A percentile compares a stretch with the other conserved stretches of the same genome.
phyloP scores from a whole-genome alignment of 2,888 invertebrate genomes.

The Thyatira batis region DNA sequence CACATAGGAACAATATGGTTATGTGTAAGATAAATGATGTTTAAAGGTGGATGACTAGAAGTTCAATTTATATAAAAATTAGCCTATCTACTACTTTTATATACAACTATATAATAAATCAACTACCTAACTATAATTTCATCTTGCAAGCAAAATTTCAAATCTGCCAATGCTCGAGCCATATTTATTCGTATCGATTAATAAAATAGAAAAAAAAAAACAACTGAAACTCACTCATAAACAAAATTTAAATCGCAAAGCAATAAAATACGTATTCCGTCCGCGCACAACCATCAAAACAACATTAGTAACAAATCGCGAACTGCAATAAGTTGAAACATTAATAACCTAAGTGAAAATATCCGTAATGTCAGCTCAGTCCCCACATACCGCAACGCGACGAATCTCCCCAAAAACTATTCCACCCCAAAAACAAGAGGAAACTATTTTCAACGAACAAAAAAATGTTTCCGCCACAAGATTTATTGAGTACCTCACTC shows the following conservation, averaged over 20 bases:
- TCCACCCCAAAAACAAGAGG: slow-evolving; percentile 68
- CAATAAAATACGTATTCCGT: slow-evolving; percentile 42
- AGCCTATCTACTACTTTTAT: too few relatives aligned
- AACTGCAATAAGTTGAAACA: slow-evolving; percentile 45
- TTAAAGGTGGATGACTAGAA: too few relatives aligned
- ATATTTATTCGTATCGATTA: too few relatives aligned
- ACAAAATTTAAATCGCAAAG: slow-evolving; percentile 37
- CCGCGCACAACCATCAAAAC: not conserved
- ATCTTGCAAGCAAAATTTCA: too few relatives aligned
- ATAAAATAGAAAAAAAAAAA: too few relatives aligned
- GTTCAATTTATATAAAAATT: too few relatives aligned
- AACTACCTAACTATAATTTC: too few relatives aligned
- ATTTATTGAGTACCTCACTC: slow-evolving; percentile 71
- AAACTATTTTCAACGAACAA: slow-evolving; percentile 79
- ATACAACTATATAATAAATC: too few relatives aligned
- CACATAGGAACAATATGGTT: too few relatives aligned
- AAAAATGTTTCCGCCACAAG: slow-evolving; percentile 75
- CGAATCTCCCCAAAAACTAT: slow-evolving; percentile 46
- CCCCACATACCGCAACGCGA: slow-evolving; percentile 4
- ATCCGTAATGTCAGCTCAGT: not conserved
- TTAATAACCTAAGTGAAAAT: slow-evolving; percentile 53
- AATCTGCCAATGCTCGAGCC: too few relatives aligned
- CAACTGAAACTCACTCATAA: too few relatives aligned
- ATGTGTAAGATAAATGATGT: too few relatives aligned
- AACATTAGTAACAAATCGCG: slow-evolving; percentile 10